Evolutionary conservation across 2,113 vertebrate species (phyloP).

Genomic region (Prunella himalayana): DNA sequence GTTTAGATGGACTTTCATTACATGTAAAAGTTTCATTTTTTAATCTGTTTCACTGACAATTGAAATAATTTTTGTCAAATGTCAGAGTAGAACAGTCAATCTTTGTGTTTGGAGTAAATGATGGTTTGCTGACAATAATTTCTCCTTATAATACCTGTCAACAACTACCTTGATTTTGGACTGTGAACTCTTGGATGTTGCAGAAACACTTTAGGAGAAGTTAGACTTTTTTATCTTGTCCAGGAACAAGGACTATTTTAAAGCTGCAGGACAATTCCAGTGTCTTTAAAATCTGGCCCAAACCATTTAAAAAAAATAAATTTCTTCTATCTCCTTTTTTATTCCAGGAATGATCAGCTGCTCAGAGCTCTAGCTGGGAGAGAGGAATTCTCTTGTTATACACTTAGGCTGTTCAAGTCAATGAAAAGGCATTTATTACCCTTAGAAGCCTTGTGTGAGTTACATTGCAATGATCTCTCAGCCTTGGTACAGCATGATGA

Average conservation of each 20-base stretch:
- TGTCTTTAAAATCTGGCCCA: neutral
- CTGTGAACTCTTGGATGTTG: neutral
- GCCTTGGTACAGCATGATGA: neutral
- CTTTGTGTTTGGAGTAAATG: neutral
- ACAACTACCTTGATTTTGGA: neutral
- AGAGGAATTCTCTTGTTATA: neutral
- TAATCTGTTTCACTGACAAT: neutral
- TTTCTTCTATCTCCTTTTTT: neutral
- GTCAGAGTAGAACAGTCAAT: neutral
- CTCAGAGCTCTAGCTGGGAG: neutral
- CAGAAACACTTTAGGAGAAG: neutral
- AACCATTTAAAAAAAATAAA: neutral
- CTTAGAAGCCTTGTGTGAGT: neutral
- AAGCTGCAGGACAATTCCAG: neutral
- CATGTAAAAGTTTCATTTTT: neutral
- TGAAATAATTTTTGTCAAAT: neutral
- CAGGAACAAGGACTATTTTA: neutral
- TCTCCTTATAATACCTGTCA: neutral
- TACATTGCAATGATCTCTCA: neutral
- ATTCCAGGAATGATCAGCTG: neutral
- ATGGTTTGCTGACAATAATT: neutral
- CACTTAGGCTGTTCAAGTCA: neutral
- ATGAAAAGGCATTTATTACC: constrained; percentile 11
- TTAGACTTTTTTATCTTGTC: neutral
- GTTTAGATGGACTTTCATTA: neutral